Base-by-base conservation (phyloP, 2,797 vertebrate species). In the Clarias pachynema region DNA sequence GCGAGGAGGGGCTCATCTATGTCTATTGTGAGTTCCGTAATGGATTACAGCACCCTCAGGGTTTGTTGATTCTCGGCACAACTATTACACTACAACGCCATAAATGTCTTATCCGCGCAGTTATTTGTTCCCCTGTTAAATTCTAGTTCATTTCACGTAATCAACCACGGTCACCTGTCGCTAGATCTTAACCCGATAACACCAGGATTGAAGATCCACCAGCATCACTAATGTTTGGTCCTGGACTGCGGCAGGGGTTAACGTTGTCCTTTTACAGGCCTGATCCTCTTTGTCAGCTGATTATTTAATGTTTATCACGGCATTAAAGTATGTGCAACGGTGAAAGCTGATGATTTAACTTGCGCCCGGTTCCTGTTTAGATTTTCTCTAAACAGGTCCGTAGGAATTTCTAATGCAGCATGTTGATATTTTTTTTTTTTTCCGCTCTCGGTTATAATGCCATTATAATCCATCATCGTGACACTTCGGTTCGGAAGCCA, bases 381-480 rank as follows among this genome's bases (percentile, higher is more conserved):
- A 34, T 62, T 10, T 79, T 79, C 57, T 37, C 7, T 57, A 74
- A 81, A 85, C 75, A n/a, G 20, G 37, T 85, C 60, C 65, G 5
- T 16, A 18, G 40, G 49, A 37, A 29, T 62, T n/a, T 75, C 4
- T 44, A 10, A 77, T 60, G 49, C 80, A 60, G 70, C 34, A 68
- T 49, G n/a, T 56, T 75, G 44, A 29, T 31, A 44, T 37, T 49
- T 20, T 4, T 3, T 10, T 59, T 37, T 59, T 59, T n/a, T 9
- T 44, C n/a, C 29, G 24, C 16, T 70, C 15, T n/a, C 18, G 53
- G 37, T 75, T 69, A 62, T 65, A 82, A 72, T 37, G 20, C 37
- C 59, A 73, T 86, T 59, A 56, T 81, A 85, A 85, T 85, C 18
- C n/a, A 83, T 80, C 85, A 83, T 86, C 0, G n/a, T 86, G 85